Conservation (phyloP, 2,113 vertebrate species). For the Kryptolebias marmoratus region DNA sequence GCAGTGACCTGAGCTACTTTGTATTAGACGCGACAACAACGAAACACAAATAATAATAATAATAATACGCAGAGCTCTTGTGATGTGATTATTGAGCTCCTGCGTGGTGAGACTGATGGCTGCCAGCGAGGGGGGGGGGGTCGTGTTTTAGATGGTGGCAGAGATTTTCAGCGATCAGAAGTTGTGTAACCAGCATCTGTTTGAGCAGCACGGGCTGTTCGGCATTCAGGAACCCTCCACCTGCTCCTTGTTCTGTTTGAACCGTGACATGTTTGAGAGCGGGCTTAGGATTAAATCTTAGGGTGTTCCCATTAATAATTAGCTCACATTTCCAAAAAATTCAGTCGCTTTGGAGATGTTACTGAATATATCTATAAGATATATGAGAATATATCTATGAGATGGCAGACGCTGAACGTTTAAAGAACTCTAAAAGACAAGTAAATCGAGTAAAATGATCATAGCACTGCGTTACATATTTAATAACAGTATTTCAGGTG, state of each 20-base stretch:
- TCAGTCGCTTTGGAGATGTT: slow-evolving; percentile 24
- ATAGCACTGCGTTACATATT: slow-evolving; percentile 14
- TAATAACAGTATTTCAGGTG: slow-evolving; percentile 11
- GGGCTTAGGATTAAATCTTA: slow-evolving; percentile 51
- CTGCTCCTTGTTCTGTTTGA: slow-evolving; percentile 60
- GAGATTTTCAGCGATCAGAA: slow-evolving; percentile 61
- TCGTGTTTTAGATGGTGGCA: slow-evolving; percentile 45
- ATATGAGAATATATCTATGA: slow-evolving; percentile 26
- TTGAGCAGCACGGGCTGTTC: slow-evolving; percentile 66
- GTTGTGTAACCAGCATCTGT: slow-evolving; percentile 67
- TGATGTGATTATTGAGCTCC: slow-evolving; percentile 33
- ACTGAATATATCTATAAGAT: slow-evolving; percentile 42
- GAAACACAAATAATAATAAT: neutral
- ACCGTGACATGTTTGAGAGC: slow-evolving; percentile 60
- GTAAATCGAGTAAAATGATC: neutral
- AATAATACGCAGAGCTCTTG: neutral
- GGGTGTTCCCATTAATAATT: slow-evolving; percentile 33
- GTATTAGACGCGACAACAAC: neutral
- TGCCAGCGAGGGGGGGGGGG: slow-evolving; percentile 48
- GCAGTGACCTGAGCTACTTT: neutral
- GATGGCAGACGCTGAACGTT: too few species aligned
- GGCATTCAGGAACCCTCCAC: slow-evolving; percentile 65
- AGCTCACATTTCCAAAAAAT: slow-evolving; percentile 17
- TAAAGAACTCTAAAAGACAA: too few species aligned
- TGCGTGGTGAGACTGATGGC: slow-evolving; percentile 26